phyloP scores from a whole-genome alignment of 1,140 invertebrate genomes.

The Cyrtorhinus lividipennis region DNA sequence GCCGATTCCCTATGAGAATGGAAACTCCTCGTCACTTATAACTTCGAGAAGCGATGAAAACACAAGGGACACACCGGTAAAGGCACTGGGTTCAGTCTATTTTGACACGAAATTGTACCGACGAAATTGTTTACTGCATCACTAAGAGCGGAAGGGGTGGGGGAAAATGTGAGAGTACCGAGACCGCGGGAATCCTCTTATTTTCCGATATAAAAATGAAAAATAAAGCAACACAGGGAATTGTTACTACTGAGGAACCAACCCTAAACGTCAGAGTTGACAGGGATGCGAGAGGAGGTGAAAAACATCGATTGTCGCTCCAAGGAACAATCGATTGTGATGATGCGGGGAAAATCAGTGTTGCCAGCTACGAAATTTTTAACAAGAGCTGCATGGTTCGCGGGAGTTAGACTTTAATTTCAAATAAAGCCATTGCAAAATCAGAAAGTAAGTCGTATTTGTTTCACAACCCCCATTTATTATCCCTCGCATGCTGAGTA shows the following conservation, averaged over 20 bases:
- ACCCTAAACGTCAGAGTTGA: constrained; percentile 9
- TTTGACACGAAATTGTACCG: constrained; percentile 9
- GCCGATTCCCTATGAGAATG: neutral
- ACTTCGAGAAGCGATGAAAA: neutral
- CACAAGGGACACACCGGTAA: constrained; percentile 7
- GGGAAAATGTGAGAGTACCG: neutral
- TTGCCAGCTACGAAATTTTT: neutral
- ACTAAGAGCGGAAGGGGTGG: neutral
- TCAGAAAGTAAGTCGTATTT: no score
- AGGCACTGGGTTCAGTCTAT: constrained; percentile 9
- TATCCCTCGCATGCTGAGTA: no score
- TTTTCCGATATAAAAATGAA: constrained; percentile 5
- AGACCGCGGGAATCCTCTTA: neutral
- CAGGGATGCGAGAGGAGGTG: constrained; percentile 1
- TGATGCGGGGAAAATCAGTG: neutral
- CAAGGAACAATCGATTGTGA: no score
- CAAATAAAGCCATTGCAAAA: no score
- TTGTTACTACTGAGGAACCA: neutral
- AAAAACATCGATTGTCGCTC: constrained; percentile 6
- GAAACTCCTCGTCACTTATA: neutral
- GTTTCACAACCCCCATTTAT: no score
- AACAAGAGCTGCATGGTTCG: no score
- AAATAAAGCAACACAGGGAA: constrained; percentile 6
- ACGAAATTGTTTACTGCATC: neutral
- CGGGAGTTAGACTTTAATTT: no score